These are phyloP conservation scores for Saxidomus purpurata DNA, from an alignment of 1,140 invertebrate species.

Conservation along the genomic window DNA sequence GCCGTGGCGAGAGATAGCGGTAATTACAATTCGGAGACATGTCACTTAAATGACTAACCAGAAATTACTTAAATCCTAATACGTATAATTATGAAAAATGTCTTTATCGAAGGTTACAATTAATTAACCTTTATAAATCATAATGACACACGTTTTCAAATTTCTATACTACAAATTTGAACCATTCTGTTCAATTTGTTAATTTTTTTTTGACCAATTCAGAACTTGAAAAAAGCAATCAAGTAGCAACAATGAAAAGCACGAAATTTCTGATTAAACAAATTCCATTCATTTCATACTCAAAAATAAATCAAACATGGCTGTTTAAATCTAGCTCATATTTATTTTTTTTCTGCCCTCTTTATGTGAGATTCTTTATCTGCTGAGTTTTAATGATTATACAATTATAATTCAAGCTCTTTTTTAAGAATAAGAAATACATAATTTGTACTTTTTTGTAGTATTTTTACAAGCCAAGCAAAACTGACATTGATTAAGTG, in stretches of 20 bases:
- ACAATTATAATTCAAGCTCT: too few species aligned
- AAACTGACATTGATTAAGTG: too few species aligned
- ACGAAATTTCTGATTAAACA: not conserved
- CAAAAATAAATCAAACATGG: slow-evolving; percentile 6
- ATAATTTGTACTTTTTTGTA: too few species aligned
- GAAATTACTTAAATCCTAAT: slow-evolving; percentile 17
- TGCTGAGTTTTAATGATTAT: too few species aligned
- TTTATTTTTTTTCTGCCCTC: not conserved
- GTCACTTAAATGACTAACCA: slow-evolving; percentile 27
- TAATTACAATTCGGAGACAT: slow-evolving; percentile 25
- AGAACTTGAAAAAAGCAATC: not conserved
- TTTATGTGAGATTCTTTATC: too few species aligned
- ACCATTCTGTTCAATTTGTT: not conserved
- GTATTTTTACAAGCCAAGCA: too few species aligned
- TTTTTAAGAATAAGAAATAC: too few species aligned
- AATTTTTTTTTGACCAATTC: not conserved
- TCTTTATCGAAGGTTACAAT: slow-evolving; percentile 10
- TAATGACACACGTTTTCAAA: slow-evolving; percentile 6
- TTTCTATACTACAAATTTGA: not conserved
- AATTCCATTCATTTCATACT: not conserved
- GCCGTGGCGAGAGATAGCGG: not conserved
- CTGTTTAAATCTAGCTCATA: not conserved
- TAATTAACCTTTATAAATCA: slow-evolving; percentile 6
- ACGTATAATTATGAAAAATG: slow-evolving; percentile 13
- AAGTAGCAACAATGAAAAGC: not conserved